A percentile compares a stretch with the other conserved stretches of the same genome.
Evolutionary conservation across 2,797 vertebrate genomes (phyloP).

Genomic region (Anabacerthia variegaticeps): DNA sequence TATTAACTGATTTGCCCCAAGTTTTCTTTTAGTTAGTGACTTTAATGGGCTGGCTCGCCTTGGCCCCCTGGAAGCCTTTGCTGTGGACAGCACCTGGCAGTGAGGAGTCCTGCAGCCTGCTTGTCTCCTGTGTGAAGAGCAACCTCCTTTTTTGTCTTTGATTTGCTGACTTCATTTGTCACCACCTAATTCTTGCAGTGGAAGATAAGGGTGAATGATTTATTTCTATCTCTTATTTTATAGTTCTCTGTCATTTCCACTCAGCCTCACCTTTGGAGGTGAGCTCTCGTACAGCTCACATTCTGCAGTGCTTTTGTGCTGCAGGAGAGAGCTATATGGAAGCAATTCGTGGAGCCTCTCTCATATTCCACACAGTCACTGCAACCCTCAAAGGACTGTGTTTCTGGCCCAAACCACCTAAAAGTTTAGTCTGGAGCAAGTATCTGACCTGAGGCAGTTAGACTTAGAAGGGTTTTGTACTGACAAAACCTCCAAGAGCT

Average conservation of each 20-base stretch:
- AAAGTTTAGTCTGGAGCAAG: not conserved
- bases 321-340: not conserved
- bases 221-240: not conserved
- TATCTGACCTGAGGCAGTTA: not conserved
- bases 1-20: not conserved
- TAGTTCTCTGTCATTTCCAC: not conserved
- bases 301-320: not conserved
- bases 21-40: not conserved
- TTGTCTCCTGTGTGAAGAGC: not conserved
- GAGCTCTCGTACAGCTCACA: not conserved
- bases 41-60: not conserved
- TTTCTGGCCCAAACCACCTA: not conserved
- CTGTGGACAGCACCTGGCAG: not conserved
- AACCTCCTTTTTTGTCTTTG: not conserved
- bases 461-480: not conserved
- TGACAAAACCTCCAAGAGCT: not conserved
- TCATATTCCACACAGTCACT: not conserved
- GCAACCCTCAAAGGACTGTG: not conserved
- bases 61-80: not conserved
- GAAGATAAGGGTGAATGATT: not conserved
- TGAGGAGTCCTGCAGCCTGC: not conserved
- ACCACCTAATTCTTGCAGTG: not conserved
- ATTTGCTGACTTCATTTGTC: not conserved
- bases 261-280: not conserved
- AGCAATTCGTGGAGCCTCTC: not conserved